Conservation (phyloP, 2,888 invertebrate genomes). For the Nomada ruficornis region DNA sequence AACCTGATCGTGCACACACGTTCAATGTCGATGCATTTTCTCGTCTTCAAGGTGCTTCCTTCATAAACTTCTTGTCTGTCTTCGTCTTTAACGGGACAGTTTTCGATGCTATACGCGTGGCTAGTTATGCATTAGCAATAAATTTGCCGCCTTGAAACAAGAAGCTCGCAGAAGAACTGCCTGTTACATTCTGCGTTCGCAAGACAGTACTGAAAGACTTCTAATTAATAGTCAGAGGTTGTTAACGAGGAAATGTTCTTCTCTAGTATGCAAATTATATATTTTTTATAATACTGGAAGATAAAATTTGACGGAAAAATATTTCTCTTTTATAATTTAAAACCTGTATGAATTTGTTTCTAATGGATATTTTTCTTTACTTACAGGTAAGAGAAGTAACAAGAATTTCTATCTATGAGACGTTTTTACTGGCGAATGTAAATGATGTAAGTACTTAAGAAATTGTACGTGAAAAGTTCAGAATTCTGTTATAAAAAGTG, state of each 20-base stretch:
- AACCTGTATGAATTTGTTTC: neutral
- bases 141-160: neutral
- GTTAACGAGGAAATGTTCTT: too few species aligned
- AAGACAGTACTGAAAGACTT: neutral
- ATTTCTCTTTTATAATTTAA: neutral
- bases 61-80: conserved; percentile 40
- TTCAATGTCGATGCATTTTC: conserved; percentile 68
- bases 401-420: neutral
- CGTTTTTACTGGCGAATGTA: neutral
- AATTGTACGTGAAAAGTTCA: neutral
- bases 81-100: conserved; percentile 32
- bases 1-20: conserved; percentile 42
- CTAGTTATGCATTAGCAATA: conserved; percentile 1
- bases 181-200: neutral
- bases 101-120: neutral
- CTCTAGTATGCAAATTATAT: too few species aligned
- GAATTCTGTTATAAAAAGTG: neutral
- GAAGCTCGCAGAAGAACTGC: neutral
- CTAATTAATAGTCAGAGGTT: too few species aligned
- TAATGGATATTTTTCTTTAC: neutral
- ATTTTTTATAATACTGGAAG: too few species aligned
- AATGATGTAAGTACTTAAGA: neutral
- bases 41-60: conserved; percentile 64
- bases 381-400: conserved; percentile 29
- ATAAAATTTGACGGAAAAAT: too few species aligned